Conservation (phyloP, 37 sponge, comb jelly and placozoan species). For the Cladorhizidae sp. region DNA sequence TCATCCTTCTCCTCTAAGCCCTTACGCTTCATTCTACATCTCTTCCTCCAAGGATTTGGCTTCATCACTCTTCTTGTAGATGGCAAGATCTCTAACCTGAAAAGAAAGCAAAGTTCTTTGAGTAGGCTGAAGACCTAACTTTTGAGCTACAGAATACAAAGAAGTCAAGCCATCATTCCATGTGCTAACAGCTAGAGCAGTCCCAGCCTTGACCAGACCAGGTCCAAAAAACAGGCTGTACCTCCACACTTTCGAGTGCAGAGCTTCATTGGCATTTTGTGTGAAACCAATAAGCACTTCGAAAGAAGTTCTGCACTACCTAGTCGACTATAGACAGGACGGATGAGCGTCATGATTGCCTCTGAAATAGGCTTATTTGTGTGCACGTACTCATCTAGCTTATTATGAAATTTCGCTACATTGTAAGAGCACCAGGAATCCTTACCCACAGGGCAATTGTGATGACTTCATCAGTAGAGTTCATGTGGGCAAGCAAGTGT, state of each 20-base stretch:
- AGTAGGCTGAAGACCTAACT: too few relatives aligned
- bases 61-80: background rate
- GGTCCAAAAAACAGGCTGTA: background rate
- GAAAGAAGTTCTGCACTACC: background rate
- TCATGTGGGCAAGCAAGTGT: slow-evolving; percentile 4
- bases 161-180: too few relatives aligned
- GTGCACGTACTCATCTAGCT: background rate
- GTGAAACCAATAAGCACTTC: slow-evolving; percentile 9
- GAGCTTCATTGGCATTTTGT: slow-evolving; percentile 5
- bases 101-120: too few relatives aligned
- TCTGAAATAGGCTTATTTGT: background rate
- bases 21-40: slow-evolving; percentile 6
- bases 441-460: slow-evolving; percentile 14
- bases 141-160: too few relatives aligned
- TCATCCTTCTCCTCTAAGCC: slow-evolving; percentile 8
- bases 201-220: background rate
- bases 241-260: slow-evolving; percentile 3
- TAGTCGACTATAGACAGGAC: background rate
- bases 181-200: slow-evolving; percentile 29
- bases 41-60: background rate
- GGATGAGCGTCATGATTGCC: background rate
- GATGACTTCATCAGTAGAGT: slow-evolving; percentile 30
- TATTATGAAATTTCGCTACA: background rate
- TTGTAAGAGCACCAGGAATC: slow-evolving; percentile 30
- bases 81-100: background rate